A percentile compares a stretch with the other conserved stretches of the same genome.
Conservation (phyloP, 2,888 invertebrate species). For the Megaustenia siamemsis region DNA sequence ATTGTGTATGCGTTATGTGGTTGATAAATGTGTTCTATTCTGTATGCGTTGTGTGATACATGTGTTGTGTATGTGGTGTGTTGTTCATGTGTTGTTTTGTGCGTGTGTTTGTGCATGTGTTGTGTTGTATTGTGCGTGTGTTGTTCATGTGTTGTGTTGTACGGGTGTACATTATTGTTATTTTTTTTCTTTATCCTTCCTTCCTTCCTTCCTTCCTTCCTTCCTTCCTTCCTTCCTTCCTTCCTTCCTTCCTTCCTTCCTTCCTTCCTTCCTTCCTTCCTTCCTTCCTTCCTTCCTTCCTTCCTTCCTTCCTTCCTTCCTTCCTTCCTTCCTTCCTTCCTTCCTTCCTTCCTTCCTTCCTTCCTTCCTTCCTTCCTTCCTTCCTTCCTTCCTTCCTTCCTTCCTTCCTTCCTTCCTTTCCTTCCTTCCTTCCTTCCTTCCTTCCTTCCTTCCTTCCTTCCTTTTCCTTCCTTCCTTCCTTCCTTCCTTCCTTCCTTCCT, state of each 20-base stretch:
- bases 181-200: no score
- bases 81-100: no score
- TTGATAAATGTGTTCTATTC: no score
- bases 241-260: background rate
- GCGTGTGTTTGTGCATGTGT: no score
- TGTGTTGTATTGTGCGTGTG: no score
- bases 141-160: no score
- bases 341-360: background rate
- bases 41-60: no score
- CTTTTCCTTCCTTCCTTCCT: background rate
- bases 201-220: background rate
- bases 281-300: rapidly evolving
- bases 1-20: no score
- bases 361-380: conserved; percentile 32
- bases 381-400: conserved; percentile 13
- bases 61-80: no score
- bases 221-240: rapidly evolving
- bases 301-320: background rate
- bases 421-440: conserved; percentile 12
- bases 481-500: background rate
- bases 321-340: background rate
- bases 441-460: no score
- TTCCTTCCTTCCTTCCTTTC: conserved; percentile 32
- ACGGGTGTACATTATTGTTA: no score
- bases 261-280: background rate